Conservation (phyloP, 2,888 invertebrate species). For the Drosophila mercatorum region DNA sequence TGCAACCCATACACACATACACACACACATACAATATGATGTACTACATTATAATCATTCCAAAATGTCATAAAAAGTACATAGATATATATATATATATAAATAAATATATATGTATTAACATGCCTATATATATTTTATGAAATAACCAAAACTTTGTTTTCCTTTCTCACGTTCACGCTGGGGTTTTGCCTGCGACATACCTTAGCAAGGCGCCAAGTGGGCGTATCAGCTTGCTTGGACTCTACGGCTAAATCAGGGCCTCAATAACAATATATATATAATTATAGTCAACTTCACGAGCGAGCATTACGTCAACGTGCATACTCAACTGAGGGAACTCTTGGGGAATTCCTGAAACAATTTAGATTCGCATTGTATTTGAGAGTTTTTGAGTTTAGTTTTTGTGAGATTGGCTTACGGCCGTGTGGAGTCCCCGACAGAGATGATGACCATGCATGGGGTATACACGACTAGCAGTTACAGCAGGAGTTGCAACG, state of each 20-base stretch:
- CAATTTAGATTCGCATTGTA: not conserved
- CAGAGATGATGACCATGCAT: not conserved
- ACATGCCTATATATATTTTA: slow-evolving; percentile 58
- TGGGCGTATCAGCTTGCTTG: too few relatives aligned
- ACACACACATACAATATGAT: slow-evolving; percentile 43
- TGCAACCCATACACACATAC: slow-evolving; percentile 23
- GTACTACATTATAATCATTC: slow-evolving; percentile 77
- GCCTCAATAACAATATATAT: too few relatives aligned
- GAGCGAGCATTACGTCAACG: not conserved
- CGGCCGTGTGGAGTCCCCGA: not conserved
- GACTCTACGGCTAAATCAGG: too few relatives aligned
- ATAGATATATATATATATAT: slow-evolving; percentile 25
- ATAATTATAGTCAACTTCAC: too few relatives aligned
- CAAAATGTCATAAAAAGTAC: slow-evolving; percentile 68
- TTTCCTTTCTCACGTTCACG: slow-evolving; percentile 10
- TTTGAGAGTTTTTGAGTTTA: not conserved
- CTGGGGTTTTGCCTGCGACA: not conserved
- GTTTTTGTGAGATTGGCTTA: not conserved
- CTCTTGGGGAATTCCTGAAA: not conserved
- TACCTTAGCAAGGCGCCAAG: too few relatives aligned
- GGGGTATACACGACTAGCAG: not conserved
- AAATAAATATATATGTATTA: slow-evolving; percentile 25
- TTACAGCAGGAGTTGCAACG: not conserved
- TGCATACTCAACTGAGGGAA: not conserved
- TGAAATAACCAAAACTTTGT: slow-evolving; percentile 46